These are phyloP conservation scores for Magallana nippona DNA, from an alignment of 2,888 invertebrate species.

Conservation along the genomic window DNA sequence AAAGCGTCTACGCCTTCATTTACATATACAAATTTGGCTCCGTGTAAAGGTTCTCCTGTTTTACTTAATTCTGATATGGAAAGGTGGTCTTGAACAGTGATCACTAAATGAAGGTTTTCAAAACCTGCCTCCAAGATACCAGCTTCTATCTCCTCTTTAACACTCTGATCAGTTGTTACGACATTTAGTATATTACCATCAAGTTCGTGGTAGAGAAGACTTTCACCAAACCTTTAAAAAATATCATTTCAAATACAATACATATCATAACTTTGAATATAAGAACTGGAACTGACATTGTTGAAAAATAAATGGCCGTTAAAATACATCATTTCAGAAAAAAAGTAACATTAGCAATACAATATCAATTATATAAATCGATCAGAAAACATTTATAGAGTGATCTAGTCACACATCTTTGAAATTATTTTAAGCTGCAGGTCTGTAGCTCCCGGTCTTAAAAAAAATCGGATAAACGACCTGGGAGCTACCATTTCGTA, in stretches of 20 bases:
- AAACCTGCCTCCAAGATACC: not conserved
- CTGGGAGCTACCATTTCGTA: no score
- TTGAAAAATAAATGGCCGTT: no score
- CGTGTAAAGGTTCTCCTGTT: not conserved
- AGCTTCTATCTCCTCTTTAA: not conserved
- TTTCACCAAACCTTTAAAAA: not conserved
- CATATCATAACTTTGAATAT: not conserved
- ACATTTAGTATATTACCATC: not conserved
- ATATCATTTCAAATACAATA: not conserved
- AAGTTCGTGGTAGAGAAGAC: not conserved
- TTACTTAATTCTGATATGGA: not conserved
- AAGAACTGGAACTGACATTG: no score
- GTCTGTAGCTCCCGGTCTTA: no score
- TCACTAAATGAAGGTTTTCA: not conserved
- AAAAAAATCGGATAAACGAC: no score
- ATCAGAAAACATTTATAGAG: no score
- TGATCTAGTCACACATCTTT: no score
- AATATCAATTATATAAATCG: no score
- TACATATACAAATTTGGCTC: constrained; percentile 3
- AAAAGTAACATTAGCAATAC: no score
- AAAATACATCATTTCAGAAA: no score
- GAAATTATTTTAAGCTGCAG: no score
- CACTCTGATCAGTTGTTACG: not conserved
- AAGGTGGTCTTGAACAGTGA: not conserved
- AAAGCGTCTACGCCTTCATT: not conserved